Conservation (phyloP, 2,888 invertebrate species). For the Chloromyia formosa region DNA sequence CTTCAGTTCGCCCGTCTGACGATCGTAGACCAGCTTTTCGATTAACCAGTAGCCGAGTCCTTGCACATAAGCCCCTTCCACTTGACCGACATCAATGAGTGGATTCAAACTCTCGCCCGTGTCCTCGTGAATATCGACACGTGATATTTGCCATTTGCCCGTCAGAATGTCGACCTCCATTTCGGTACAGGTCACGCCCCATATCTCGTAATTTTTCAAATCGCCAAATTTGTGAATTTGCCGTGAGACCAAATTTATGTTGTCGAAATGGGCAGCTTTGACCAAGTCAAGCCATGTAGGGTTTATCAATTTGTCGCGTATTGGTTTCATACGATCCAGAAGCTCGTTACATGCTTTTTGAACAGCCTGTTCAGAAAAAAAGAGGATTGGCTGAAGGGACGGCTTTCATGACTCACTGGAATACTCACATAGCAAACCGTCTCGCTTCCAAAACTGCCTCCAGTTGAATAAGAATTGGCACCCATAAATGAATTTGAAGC, state of each 20-base stretch:
- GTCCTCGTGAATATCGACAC: constrained; percentile 76
- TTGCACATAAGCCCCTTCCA: constrained; percentile 78
- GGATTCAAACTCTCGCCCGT: constrained; percentile 74
- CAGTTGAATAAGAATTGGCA: constrained; percentile 71
- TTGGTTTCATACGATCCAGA: constrained; percentile 67
- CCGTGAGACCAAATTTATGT: constrained; percentile 68
- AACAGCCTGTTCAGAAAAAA: constrained; percentile 61
- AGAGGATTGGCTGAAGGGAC: background rate
- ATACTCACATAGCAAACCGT: constrained; percentile 65
- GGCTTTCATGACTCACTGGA: too few relatives aligned
- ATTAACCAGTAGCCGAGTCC: constrained; percentile 75
- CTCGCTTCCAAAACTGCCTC: constrained; percentile 75
- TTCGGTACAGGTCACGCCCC: constrained; percentile 70
- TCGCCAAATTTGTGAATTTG: constrained; percentile 66
- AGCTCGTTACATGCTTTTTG: constrained; percentile 71
- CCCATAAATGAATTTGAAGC: constrained; percentile 69
- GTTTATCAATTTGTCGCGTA: constrained; percentile 65
- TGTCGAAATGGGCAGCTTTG: constrained; percentile 63
- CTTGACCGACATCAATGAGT: constrained; percentile 73
- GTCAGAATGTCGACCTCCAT: constrained; percentile 78
- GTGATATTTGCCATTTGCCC: constrained; percentile 71
- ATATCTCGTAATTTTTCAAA: constrained; percentile 68
- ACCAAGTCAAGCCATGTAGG: constrained; percentile 68
- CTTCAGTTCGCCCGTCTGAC: constrained; percentile 68
- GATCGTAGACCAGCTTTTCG: constrained; percentile 71